Evolutionary conservation across 2,888 invertebrate species (phyloP).

Genomic region (Eristalinus aeneus): DNA sequence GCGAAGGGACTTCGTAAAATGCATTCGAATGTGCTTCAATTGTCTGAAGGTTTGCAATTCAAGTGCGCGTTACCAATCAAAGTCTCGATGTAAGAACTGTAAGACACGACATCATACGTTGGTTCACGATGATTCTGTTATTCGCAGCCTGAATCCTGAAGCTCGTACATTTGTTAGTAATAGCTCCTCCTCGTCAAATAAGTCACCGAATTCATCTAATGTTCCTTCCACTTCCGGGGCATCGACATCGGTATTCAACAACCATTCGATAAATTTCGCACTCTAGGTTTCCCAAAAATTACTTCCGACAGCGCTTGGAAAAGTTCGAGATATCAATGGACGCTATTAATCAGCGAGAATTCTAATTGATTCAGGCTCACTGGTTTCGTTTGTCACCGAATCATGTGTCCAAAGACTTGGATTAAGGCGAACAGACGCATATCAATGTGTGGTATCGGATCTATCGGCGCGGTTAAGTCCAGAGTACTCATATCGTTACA

Average conservation of each 20-base stretch:
- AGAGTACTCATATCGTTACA: not conserved
- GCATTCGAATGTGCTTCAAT: not conserved
- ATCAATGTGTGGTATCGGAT: not conserved
- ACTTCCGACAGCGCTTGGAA: not conserved
- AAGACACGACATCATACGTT: conserved; percentile 8
- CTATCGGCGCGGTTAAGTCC: not conserved
- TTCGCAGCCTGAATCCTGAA: not conserved
- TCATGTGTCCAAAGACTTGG: not conserved
- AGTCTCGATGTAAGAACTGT: conserved; percentile 11
- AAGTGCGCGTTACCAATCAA: not conserved
- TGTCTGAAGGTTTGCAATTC: not conserved
- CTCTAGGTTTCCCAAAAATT: not conserved
- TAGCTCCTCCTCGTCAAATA: no score
- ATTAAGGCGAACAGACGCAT: conserved; percentile 1
- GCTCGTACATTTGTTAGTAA: no score
- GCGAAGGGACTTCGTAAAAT: not conserved
- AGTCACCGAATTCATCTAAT: no score
- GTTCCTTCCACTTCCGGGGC: no score
- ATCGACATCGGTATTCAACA: not conserved
- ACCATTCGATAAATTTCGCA: not conserved
- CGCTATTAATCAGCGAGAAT: not conserved
- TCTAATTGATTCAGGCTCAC: not conserved
- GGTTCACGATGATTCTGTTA: not conserved
- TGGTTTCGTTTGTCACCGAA: not conserved
- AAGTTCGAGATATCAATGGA: not conserved